Percentiles rank a stretch among this genome's conserved stretches.
phyloP scores from a whole-genome alignment of 2,797 vertebrate species.

The Loris lydekkerianus region DNA sequence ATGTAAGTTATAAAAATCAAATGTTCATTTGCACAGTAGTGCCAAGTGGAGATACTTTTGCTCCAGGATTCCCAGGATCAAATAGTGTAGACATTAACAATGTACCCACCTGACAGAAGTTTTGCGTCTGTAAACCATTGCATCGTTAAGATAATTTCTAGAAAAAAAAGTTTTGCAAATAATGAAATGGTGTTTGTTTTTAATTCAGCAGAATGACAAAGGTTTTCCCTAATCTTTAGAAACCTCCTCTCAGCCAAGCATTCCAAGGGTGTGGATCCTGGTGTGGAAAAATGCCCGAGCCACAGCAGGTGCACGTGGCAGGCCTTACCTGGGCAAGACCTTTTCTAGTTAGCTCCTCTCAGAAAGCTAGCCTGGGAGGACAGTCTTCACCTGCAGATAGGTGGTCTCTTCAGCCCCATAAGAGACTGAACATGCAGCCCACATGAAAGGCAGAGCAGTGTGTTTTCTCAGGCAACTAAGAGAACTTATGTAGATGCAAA shows the following conservation, averaged over 20 bases:
- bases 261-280: not conserved
- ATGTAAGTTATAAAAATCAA: not conserved
- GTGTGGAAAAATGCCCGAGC: not conserved
- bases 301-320: not conserved
- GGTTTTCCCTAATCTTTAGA: not conserved
- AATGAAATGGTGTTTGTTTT: not conserved
- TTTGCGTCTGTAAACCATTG: not conserved
- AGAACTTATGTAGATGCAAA: not conserved
- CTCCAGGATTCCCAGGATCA: not conserved
- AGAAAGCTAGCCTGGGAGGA: not conserved
- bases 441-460: not conserved
- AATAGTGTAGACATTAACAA: not conserved
- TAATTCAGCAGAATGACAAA: conserved; percentile 5
- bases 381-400: not conserved
- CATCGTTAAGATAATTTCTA: not conserved
- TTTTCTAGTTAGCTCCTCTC: not conserved
- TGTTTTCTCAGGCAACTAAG: not conserved
- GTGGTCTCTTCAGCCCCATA: accelerated
- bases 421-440: not conserved
- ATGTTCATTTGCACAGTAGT: not conserved
- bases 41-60: not conserved
- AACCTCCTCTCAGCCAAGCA: not conserved
- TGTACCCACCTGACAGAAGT: not conserved
- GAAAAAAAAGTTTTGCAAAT: not conserved
- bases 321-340: not conserved